phyloP scores from a whole-genome alignment of 2,888 invertebrate genomes.

The Flabesymbios commensalis region DNA sequence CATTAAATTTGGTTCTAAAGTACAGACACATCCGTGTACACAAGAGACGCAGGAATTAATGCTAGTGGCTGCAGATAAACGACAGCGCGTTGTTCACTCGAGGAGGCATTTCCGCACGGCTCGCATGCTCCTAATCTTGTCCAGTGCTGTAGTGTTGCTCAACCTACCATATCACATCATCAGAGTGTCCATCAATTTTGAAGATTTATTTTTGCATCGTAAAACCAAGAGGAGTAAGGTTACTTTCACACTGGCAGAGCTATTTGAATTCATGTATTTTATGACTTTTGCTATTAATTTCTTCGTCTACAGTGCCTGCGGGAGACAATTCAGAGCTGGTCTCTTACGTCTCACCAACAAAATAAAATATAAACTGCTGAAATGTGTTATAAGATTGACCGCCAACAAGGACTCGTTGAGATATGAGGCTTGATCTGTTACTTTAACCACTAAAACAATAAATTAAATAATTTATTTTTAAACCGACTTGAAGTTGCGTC shows the following conservation, averaged over 20 bases:
- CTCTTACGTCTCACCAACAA: too few relatives aligned
- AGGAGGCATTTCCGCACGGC: constrained; percentile 25
- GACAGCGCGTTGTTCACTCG: not conserved
- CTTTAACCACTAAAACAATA: too few relatives aligned
- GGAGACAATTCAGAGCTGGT: constrained; percentile 26
- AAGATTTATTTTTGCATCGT: constrained; percentile 9
- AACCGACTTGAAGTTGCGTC: too few relatives aligned
- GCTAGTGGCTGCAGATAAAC: not conserved
- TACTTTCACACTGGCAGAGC: constrained; percentile 14
- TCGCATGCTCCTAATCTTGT: constrained; percentile 46
- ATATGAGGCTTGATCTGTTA: too few relatives aligned
- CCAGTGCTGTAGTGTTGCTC: constrained; percentile 46
- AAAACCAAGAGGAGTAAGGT: not conserved
- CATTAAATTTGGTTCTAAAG: constrained; percentile 13
- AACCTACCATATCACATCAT: constrained; percentile 51
- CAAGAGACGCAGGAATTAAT: not conserved
- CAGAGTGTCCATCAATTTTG: constrained; percentile 26
- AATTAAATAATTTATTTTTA: too few relatives aligned
- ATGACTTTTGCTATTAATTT: constrained; percentile 34
- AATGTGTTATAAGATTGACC: too few relatives aligned
- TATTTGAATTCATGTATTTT: constrained; percentile 29
- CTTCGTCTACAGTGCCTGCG: constrained; percentile 33
- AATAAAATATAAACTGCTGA: too few relatives aligned
- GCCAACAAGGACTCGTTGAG: too few relatives aligned
- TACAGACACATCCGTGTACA: not conserved